Conservation (phyloP, 2,113 vertebrate genomes). For the Baryphthengus martii region DNA sequence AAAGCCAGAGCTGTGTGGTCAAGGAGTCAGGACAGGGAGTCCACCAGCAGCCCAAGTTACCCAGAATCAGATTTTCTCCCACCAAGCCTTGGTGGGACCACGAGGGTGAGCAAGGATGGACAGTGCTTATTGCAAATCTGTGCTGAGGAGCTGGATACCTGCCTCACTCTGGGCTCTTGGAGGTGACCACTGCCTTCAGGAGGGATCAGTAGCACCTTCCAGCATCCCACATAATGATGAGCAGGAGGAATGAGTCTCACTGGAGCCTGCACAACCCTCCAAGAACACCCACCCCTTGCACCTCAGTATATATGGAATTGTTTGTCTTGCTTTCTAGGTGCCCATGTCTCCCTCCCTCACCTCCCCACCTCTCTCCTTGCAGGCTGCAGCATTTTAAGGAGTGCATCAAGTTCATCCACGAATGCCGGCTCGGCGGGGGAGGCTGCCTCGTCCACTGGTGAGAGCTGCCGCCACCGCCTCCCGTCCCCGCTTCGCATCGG, state of each 20-base stretch:
- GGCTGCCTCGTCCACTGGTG: constrained; percentile 90
- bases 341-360: neutral
- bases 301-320: fast-evolving
- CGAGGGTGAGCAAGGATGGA: neutral
- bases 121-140: fast-evolving
- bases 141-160: fast-evolving
- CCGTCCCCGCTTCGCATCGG: fast-evolving
- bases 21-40: neutral
- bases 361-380: neutral
- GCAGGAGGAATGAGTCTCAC: fast-evolving
- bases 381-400: constrained; percentile 89
- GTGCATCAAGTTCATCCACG: constrained; percentile 86
- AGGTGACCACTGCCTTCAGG: fast-evolving
- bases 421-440: constrained; percentile 82
- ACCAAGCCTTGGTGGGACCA: fast-evolving
- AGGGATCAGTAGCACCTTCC: neutral
- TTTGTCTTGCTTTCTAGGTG: neutral
- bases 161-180: fast-evolving
- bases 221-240: neutral
- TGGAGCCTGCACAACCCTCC: neutral
- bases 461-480: neutral
- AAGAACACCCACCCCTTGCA: fast-evolving
- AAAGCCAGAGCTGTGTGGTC: neutral
- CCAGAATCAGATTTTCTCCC: neutral
- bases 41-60: neutral